A percentile compares a stretch with the other conserved stretches of the same genome.
Evolutionary conservation across 1,140 invertebrate genomes (phyloP).

Genomic region (Pseudomyrmex dendroicus): DNA sequence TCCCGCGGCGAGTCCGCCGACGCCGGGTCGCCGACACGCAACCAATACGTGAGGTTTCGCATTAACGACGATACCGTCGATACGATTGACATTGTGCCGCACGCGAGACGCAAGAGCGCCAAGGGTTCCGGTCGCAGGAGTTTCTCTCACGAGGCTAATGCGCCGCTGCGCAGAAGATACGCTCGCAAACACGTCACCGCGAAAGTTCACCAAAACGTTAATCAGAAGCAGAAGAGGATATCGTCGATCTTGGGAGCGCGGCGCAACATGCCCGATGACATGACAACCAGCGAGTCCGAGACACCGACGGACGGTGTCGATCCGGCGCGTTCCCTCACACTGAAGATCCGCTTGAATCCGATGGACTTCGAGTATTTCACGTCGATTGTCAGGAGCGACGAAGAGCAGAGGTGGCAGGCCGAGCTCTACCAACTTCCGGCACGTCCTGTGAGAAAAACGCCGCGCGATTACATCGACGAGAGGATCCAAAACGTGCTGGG

Average conservation of each 20-base stretch:
- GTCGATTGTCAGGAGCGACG: constrained; percentile 86
- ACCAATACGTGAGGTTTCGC: constrained; percentile 80
- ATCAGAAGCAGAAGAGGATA: constrained; percentile 60
- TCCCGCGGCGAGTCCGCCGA: neutral
- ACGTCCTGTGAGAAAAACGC: constrained; percentile 81
- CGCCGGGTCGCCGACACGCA: constrained; percentile 12
- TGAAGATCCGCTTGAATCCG: constrained; percentile 87
- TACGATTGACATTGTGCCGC: constrained; percentile 77
- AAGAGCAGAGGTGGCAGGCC: constrained; percentile 81
- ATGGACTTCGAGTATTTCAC: constrained; percentile 89
- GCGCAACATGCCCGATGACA: constrained; percentile 56
- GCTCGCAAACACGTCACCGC: constrained; percentile 41
- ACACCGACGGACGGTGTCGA: constrained; percentile 85
- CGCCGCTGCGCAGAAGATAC: constrained; percentile 6
- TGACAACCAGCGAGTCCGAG: constrained; percentile 85
- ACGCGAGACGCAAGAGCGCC: constrained; percentile 63
- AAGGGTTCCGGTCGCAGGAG: constrained; percentile 15
- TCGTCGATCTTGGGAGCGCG: constrained; percentile 35
- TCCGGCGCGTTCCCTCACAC: constrained; percentile 83
- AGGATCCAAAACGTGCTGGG: constrained; percentile 85
- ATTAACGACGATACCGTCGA: constrained; percentile 79
- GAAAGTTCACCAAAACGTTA: neutral
- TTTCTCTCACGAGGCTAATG: constrained; percentile 48
- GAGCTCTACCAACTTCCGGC: constrained; percentile 67
- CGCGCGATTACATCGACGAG: constrained; percentile 86